Conservation (phyloP, 2,797 vertebrate genomes). For the Cuculus canorus region DNA sequence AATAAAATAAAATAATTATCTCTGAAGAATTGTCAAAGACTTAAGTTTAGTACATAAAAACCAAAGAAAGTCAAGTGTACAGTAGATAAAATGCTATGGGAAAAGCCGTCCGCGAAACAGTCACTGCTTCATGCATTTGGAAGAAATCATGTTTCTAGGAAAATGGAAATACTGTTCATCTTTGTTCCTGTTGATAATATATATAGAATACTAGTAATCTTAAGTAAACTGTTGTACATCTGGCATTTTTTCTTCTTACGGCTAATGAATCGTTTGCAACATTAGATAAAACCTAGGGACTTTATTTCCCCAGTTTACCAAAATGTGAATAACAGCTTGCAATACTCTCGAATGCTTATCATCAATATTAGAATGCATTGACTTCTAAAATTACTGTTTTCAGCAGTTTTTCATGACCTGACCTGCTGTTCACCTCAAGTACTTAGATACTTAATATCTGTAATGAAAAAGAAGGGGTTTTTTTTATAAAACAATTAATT, state of each 20-base stretch:
- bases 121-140: background rate
- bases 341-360: background rate
- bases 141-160: background rate
- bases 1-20: background rate
- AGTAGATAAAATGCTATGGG: background rate
- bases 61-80: background rate
- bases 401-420: background rate
- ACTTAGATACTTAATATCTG: constrained; percentile 20
- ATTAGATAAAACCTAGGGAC: background rate
- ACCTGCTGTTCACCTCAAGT: constrained; percentile 20
- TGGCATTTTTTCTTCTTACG: background rate
- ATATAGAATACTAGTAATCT: background rate
- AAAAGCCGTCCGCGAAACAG: background rate
- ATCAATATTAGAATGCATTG: constrained; percentile 11
- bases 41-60: background rate
- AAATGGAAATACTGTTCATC: background rate
- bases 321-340: background rate
- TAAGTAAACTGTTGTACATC: background rate
- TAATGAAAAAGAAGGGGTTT: constrained; percentile 34
- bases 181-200: background rate
- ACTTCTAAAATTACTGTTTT: constrained; percentile 25
- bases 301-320: background rate
- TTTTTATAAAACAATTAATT: constrained; percentile 58
- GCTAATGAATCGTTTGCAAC: background rate
- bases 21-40: background rate